These are phyloP conservation scores for Esox niger DNA, from an alignment of 2,113 vertebrate genomes.

Conservation along the genomic window DNA sequence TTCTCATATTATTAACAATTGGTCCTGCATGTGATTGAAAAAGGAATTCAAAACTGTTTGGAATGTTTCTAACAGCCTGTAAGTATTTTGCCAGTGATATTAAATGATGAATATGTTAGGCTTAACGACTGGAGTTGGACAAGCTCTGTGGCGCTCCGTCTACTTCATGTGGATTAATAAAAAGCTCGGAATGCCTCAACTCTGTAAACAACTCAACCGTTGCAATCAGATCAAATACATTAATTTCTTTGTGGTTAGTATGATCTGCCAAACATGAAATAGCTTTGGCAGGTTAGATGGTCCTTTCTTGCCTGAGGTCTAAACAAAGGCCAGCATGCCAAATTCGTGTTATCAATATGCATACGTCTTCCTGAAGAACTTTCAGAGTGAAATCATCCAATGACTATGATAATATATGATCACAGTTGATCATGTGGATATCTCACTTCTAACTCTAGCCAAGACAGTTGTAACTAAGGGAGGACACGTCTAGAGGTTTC, in stretches of 20 bases:
- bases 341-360: constrained; percentile 37
- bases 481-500: constrained; percentile 56
- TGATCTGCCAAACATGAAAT: constrained; percentile 63
- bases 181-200: constrained; percentile 47
- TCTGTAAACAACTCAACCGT: constrained; percentile 64
- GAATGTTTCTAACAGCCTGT: constrained; percentile 9
- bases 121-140: constrained; percentile 33
- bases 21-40: constrained; percentile 20
- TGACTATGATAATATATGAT: constrained; percentile 48
- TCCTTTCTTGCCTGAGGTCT: constrained; percentile 29
- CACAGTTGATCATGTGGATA: constrained; percentile 11
- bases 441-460: constrained; percentile 29
- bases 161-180: constrained; percentile 52
- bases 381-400: background rate
- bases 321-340: constrained; percentile 26
- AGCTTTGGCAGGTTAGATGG: constrained; percentile 50
- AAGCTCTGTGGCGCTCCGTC: constrained; percentile 43
- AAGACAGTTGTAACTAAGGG: constrained; percentile 37
- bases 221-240: constrained; percentile 52
- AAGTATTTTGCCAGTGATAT: constrained; percentile 31
- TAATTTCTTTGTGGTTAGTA: constrained; percentile 55
- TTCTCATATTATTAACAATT: background rate
- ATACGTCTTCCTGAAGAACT: constrained; percentile 11
- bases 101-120: constrained; percentile 45
- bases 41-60: constrained; percentile 25